A percentile compares a stretch with the other conserved stretches of the same genome.
Evolutionary conservation across 2,113 vertebrate genomes (phyloP).

Genomic region (Odobenus rosmarus): DNA sequence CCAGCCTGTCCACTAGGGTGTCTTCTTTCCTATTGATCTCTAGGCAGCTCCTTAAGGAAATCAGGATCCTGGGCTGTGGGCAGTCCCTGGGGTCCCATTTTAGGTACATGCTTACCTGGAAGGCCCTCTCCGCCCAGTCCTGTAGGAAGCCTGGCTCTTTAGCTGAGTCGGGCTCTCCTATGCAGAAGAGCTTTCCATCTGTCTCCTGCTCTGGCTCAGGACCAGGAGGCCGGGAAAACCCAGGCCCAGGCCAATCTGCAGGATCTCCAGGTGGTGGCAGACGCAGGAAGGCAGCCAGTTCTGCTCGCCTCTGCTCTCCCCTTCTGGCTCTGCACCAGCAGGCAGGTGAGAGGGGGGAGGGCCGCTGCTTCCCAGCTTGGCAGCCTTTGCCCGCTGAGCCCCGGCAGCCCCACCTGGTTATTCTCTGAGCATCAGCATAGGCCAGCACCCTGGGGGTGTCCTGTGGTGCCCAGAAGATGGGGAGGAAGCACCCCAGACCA

Average conservation of each 20-base stretch:
- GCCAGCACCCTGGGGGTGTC: neutral
- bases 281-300: no score
- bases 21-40: neutral
- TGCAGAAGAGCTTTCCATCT: neutral
- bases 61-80: neutral
- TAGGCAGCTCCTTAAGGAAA: neutral
- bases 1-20: neutral
- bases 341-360: neutral
- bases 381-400: neutral
- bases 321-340: neutral
- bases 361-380: neutral
- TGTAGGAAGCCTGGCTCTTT: neutral
- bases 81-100: neutral
- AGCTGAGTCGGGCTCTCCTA: neutral
- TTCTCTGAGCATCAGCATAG: neutral
- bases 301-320: neutral
- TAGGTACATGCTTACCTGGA: neutral
- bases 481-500: neutral
- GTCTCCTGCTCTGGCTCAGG: neutral
- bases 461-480: no score
- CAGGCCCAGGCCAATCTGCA: no score
- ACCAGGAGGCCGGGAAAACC: neutral
- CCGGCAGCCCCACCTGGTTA: neutral
- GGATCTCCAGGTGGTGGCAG: neutral
- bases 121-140: neutral